Evolutionary conservation across 1,140 invertebrate genomes (phyloP).

Genomic region (Heliconius nattereri): DNA sequence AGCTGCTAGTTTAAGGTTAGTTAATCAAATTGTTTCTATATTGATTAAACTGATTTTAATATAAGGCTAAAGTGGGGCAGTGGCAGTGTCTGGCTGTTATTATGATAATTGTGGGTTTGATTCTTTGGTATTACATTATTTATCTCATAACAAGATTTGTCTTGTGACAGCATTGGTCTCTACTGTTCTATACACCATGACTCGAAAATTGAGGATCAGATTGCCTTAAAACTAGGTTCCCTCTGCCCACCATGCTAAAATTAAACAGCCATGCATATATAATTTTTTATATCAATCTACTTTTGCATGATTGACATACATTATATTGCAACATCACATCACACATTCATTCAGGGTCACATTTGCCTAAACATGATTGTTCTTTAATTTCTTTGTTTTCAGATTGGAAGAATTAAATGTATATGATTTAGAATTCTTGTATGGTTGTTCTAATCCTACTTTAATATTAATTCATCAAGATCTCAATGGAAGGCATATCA

Average conservation of each 20-base stretch:
- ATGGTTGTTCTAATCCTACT: constrained; percentile 96
- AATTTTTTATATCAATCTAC: not conserved
- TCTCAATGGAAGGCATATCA: constrained; percentile 95
- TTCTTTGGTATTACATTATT: too few relatives aligned
- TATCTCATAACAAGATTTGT: too few relatives aligned
- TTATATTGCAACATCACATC: too few relatives aligned
- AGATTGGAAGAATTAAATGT: constrained; percentile 97
- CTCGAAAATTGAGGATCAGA: too few relatives aligned
- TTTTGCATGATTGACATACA: not conserved
- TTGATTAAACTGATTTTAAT: not conserved
- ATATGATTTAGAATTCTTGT: constrained; percentile 97
- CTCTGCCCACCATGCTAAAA: too few relatives aligned
- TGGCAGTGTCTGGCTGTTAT: too few relatives aligned
- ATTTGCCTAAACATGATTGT: not conserved
- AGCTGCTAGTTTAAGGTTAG: constrained; percentile 93
- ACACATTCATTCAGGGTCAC: too few relatives aligned
- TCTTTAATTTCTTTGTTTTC: constrained; percentile 49
- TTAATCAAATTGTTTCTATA: not conserved
- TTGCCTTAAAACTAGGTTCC: too few relatives aligned
- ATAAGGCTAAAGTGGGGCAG: not conserved
- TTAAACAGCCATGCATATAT: too few relatives aligned
- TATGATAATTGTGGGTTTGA: too few relatives aligned
- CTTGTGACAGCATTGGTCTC: too few relatives aligned
- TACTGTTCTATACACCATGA: too few relatives aligned
- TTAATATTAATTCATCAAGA: constrained; percentile 98